Evolutionary conservation across 2,113 vertebrate species (phyloP), one percentile per base, ranked within the genome.

Genomic region (Macroglossus sobrinus): DNA sequence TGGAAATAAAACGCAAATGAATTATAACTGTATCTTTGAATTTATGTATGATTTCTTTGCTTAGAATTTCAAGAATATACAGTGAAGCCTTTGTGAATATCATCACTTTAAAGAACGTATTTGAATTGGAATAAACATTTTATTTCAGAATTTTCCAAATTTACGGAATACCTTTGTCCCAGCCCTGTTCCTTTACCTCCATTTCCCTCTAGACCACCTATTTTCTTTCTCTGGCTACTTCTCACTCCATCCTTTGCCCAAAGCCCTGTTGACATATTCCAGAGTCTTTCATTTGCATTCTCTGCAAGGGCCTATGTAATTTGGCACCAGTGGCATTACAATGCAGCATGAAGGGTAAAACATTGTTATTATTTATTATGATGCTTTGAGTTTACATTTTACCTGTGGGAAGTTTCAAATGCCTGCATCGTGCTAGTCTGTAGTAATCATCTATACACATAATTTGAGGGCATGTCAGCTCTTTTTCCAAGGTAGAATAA

Each of bases 391-490:
- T 91, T 97, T 91, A 90, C 79, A 97, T 45, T 88, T 96, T 89
- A 97, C 97, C 96, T 5, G 19, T 94, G 93, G 97, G 93, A 82
- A 84, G 95, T 97, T 98, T 97, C 98, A 98, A 96, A 97, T 97
- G 93, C 96, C n/a, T 82, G 24, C 9, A 38, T 85, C 85, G 63
- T 97, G 93, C 89, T 93, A 90, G 94, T 98, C 91, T 98, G 96
- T 94, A 95, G 19, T 85, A 82, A 82, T 94, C 66, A 91, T 85
- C 55, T 82, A 14, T 55, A 69, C 12, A 89, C 26, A 21, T 80
- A 81, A 92, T 71, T 30, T 74, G 76, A 78, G 76, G 59, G 15
- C 53, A 69, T 19, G 5, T 45, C n/a, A 89, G 63, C 24, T 75
- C 30, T 93, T 45, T 95, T 21, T 88, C 45, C 43, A 57, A 84